phyloP scores from a whole-genome alignment of 2,113 vertebrate genomes.

The Fregata magnificens region DNA sequence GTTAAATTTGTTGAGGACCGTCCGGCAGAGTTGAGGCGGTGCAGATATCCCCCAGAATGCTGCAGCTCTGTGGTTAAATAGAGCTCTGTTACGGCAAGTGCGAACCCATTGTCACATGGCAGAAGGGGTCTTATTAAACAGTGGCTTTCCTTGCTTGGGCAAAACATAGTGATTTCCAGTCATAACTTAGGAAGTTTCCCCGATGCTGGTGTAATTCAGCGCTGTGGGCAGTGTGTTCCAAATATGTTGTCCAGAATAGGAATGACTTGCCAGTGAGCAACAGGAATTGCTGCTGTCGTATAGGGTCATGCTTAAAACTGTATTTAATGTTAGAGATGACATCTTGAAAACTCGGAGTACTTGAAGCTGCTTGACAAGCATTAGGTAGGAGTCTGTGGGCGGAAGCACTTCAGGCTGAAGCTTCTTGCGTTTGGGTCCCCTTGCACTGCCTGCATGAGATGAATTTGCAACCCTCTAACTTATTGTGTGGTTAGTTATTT shows the following conservation, averaged over 20 bases:
- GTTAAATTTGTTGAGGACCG: background rate
- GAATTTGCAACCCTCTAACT: background rate
- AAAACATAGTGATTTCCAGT: background rate
- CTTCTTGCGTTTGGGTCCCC: background rate
- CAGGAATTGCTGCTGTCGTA: background rate
- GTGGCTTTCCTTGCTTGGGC: background rate
- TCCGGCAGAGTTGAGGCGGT: background rate
- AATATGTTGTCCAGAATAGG: background rate
- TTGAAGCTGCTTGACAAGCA: background rate
- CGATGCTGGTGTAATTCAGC: background rate
- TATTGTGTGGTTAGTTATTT: background rate
- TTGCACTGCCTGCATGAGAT: accelerated
- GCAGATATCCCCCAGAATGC: background rate
- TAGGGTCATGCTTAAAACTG: background rate
- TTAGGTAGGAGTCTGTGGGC: constrained; percentile 10
- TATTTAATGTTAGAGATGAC: background rate
- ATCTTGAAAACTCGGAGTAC: background rate
- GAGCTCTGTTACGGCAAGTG: background rate
- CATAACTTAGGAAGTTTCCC: background rate
- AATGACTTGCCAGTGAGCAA: background rate
- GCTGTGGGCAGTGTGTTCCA: background rate
- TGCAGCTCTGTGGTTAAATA: background rate
- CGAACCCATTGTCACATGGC: background rate
- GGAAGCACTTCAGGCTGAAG: background rate
- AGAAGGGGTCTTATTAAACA: background rate